Percentiles rank a stretch among this genome's conserved stretches.
Conservation (phyloP, 30 jellyfish, hydroid and myxozoan species). For the Hydractinia symbiolongicarpus region DNA sequence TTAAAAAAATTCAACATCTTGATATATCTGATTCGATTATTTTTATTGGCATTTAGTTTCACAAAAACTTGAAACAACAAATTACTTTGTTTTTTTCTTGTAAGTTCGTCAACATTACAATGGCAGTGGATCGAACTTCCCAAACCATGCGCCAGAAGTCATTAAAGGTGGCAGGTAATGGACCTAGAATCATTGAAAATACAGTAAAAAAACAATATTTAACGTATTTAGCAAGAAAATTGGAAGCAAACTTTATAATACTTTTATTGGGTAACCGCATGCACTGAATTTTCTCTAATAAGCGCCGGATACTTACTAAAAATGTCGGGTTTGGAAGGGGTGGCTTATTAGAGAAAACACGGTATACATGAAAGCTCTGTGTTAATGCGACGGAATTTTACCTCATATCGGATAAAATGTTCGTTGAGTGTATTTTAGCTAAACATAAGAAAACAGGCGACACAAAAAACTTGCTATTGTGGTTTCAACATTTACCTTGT, state of each 20-base stretch:
- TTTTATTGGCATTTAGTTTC: too few relatives aligned
- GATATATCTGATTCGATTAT: too few relatives aligned
- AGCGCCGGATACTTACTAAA: too few relatives aligned
- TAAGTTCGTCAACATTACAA: slow-evolving; percentile 84
- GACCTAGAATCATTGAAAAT: slow-evolving; percentile 41
- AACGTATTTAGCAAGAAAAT: background rate
- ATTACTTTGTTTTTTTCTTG: slow-evolving; percentile 81
- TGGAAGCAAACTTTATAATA: background rate
- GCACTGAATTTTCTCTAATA: background rate
- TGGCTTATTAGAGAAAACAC: too few relatives aligned
- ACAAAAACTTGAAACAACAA: background rate
- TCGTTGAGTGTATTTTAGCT: background rate
- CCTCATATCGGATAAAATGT: background rate
- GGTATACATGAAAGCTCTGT: too few relatives aligned
- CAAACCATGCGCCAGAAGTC: slow-evolving; percentile 96
- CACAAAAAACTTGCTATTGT: background rate
- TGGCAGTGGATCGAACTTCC: slow-evolving; percentile 70
- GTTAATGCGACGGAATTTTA: too few relatives aligned
- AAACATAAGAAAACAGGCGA: background rate
- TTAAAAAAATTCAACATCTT: too few relatives aligned
- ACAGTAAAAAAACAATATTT: background rate
- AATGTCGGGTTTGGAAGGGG: too few relatives aligned
- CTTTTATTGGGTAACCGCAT: background rate
- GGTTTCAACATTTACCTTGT: slow-evolving; percentile 52
- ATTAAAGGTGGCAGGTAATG: slow-evolving; percentile 81